phyloP scores from a whole-genome alignment of 2,113 vertebrate species.

The Mesocricetus auratus region DNA sequence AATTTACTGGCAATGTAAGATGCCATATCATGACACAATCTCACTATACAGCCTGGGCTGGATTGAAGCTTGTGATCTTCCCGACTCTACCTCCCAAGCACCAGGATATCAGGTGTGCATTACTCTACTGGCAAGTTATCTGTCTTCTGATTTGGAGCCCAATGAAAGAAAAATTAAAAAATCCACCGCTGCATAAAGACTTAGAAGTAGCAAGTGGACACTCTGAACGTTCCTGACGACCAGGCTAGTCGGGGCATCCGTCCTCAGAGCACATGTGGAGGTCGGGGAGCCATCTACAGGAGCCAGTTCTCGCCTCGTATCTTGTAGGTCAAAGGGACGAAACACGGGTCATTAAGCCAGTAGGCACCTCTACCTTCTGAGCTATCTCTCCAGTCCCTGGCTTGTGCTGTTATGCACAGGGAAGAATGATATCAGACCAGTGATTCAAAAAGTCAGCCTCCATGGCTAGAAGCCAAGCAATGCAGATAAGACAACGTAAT shows the following conservation, averaged over 20 bases:
- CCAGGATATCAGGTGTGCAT: neutral
- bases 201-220: neutral
- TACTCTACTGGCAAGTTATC: neutral
- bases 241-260: neutral
- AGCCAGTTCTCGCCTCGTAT: neutral
- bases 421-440: neutral
- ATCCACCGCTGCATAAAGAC: neutral
- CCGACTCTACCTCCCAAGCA: neutral
- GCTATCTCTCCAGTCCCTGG: neutral
- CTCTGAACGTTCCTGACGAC: neutral
- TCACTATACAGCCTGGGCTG: neutral
- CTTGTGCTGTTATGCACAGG: neutral
- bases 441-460: neutral
- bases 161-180: neutral
- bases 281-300: neutral
- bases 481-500: neutral
- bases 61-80: neutral
- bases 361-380: neutral
- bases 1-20: too few relatives aligned
- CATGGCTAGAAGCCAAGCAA: neutral
- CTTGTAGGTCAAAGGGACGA: neutral
- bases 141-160: neutral
- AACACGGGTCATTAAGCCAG: neutral
- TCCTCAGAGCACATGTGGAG: neutral
- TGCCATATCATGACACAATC: neutral